Base-by-base conservation (phyloP, 2,888 invertebrate species). In the Tenthredo mesomela region DNA sequence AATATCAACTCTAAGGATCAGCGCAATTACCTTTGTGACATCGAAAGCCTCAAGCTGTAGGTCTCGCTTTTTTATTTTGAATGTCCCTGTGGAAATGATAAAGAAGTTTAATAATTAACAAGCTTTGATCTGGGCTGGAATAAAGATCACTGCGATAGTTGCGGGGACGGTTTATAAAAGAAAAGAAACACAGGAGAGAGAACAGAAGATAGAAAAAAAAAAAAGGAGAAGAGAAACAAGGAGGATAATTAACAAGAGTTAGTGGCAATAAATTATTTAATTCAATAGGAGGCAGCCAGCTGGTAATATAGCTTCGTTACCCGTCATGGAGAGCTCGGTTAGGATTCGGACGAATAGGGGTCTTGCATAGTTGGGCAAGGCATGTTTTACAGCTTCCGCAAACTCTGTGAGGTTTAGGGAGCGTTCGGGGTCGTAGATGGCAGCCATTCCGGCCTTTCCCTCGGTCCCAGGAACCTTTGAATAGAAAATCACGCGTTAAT, bases 361-460 rank as follows among this genome's bases (percentile, higher is more conserved):
- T 29, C 97, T 94, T 0, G 99, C 98, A 93, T 98, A 99, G 0
- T 96, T 91, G 0, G 99, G 98, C 88, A 99, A 94, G 86, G 95
- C 94, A 89, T 95, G 95, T 90, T 96, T 96, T 73, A 97, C 94
- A 84, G 95, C 96, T n/a, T 94, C 93, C 37, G 96, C 95, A 85
- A 97, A 93, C 82, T 94, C 93, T 37, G 92, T 88, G 87, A 97
- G 93, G 89, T 96, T 95, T 84, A 97, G 92, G 85, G 94, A 92
- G 50, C 95, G 94, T 1, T 95, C 93, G 4, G 95, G 95, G 93
- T 97, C 97, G 25, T 96, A 97, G 85, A 99, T 95, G 29, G 98
- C 98, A 29, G 96, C 98, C 99, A 99, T 99, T 87, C 99, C 99
- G 21, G 98, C 98, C 89, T 96, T 96, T 0, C 99, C 99, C 91